A percentile compares a stretch with the other conserved stretches of the same genome.
phyloP scores from a whole-genome alignment of 2,797 vertebrate species.

The Natrix natrix region DNA sequence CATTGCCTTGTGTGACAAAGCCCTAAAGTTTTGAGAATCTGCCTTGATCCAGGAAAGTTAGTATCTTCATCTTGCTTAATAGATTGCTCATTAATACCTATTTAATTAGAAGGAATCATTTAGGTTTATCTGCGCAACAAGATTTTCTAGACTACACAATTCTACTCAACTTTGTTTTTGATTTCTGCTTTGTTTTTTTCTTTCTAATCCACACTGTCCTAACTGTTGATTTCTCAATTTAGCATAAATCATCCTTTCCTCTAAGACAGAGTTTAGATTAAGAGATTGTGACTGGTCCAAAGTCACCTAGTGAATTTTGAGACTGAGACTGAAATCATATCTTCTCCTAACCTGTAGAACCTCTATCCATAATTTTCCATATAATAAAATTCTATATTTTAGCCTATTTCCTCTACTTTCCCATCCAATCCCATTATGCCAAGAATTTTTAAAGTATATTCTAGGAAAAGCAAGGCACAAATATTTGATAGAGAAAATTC shows the following conservation, averaged over 20 bases:
- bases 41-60: not conserved
- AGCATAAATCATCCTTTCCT: not conserved
- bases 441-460: not conserved
- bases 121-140: not conserved
- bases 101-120: not conserved
- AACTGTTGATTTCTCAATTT: not conserved
- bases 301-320: not conserved
- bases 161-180: not conserved
- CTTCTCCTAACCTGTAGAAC: not conserved
- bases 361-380: not conserved
- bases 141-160: not conserved
- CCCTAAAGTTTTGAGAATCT: not conserved
- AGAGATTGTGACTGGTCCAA: not conserved
- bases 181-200: not conserved
- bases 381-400: not conserved
- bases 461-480: not conserved
- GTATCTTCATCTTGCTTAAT: not conserved
- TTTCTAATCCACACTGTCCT: not conserved
- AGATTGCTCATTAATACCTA: not conserved
- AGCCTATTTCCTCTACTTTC: not conserved
- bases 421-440: not conserved
- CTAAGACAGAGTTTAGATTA: not conserved
- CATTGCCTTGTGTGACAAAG: not conserved
- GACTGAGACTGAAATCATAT: not conserved
- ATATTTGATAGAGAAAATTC: not conserved